Evolutionary conservation across 2,113 vertebrate species (phyloP).

Genomic region (Caloenas nicobarica): DNA sequence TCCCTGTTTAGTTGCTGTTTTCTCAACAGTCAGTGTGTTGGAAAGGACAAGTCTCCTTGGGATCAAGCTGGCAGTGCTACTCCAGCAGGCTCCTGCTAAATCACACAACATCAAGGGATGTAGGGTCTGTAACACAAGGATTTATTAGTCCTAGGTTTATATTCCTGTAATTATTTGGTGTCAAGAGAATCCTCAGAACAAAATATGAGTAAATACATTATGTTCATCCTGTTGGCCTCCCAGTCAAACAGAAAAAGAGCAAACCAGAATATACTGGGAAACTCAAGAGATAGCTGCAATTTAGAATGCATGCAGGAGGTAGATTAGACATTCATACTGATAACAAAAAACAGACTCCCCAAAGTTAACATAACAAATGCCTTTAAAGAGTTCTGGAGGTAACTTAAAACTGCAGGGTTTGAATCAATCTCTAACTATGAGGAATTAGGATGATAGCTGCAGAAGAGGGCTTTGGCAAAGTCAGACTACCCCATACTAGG

Average conservation of each 20-base stretch:
- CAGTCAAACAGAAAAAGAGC: neutral
- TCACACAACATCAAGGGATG: neutral
- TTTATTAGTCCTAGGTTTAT: neutral
- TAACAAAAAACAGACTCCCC: neutral
- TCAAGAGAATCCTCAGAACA: neutral
- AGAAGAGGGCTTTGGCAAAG: neutral
- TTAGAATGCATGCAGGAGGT: neutral
- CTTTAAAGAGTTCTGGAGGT: neutral
- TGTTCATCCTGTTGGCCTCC: neutral
- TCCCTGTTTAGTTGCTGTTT: neutral
- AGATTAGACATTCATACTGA: neutral
- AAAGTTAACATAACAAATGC: neutral
- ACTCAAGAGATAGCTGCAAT: neutral
- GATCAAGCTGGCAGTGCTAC: neutral
- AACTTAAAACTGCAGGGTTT: neutral
- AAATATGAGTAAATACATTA: neutral
- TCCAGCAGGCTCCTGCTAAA: neutral
- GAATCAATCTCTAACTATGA: neutral
- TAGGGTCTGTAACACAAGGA: neutral
- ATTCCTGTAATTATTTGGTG: neutral
- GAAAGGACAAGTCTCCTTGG: neutral
- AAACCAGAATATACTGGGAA: neutral
- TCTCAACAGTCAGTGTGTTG: neutral
- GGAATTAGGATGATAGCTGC: neutral
- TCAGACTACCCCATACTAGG: neutral